A percentile compares a stretch with the other conserved stretches of the same genome.
Conservation (phyloP, 2,797 vertebrate genomes). For the Gymnothorax javanicus region DNA sequence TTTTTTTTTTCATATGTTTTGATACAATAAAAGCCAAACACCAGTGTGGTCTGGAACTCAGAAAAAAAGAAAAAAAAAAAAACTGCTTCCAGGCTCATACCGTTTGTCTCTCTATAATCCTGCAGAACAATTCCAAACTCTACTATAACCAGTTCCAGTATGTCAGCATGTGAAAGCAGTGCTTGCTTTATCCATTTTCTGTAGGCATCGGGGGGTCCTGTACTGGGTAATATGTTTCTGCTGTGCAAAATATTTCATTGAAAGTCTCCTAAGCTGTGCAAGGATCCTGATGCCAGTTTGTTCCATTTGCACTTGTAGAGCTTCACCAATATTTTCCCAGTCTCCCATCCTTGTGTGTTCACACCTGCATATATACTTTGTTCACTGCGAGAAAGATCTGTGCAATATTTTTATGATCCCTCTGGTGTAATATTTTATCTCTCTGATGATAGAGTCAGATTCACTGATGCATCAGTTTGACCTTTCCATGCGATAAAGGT, state of each 20-base stretch:
- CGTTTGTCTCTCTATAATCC: neutral
- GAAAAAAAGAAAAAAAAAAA: too few relatives aligned
- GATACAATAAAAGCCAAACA: too few relatives aligned
- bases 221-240: neutral
- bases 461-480: neutral
- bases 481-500: neutral
- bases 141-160: neutral
- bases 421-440: neutral
- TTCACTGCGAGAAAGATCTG: neutral
- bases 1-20: too few relatives aligned
- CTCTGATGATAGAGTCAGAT: neutral
- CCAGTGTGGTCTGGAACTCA: too few relatives aligned
- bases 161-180: neutral
- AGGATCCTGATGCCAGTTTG: neutral
- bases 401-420: neutral
- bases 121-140: neutral
- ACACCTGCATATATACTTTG: neutral
- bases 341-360: neutral
- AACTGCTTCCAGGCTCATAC: too few relatives aligned
- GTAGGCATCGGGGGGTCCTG: neutral
- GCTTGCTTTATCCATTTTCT: constrained; percentile 3
- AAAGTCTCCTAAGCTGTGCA: neutral
- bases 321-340: neutral
- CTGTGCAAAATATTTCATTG: neutral
- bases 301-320: neutral